Evolutionary conservation across 2,797 vertebrate species (phyloP).

Genomic region (Melopsittacus undulatus): DNA sequence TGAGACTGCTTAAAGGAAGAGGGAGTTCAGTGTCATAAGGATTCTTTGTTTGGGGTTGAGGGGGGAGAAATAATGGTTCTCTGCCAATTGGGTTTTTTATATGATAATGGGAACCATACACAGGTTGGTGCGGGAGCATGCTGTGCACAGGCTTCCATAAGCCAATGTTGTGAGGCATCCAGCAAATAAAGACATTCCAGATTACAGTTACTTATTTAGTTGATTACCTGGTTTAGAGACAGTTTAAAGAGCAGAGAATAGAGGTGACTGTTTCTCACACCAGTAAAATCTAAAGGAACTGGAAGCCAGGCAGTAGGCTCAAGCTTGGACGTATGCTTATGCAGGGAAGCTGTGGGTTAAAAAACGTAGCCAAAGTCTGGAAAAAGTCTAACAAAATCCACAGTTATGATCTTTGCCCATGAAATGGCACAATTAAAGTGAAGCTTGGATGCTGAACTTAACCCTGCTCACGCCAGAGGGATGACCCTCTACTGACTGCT

Average conservation of each 20-base stretch:
- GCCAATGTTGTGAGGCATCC: background rate
- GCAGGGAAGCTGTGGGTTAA: background rate
- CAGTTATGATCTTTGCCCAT: background rate
- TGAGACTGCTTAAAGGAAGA: background rate
- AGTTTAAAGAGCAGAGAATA: background rate
- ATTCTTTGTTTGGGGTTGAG: background rate
- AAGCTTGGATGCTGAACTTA: background rate
- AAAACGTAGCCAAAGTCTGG: background rate
- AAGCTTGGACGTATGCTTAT: background rate
- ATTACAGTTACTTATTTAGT: background rate
- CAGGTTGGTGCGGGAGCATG: background rate
- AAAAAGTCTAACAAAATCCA: background rate
- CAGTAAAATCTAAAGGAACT: background rate
- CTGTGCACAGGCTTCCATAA: background rate
- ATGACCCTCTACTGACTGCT: background rate
- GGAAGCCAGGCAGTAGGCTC: background rate
- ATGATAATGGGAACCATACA: background rate
- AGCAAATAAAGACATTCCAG: background rate
- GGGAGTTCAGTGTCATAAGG: background rate
- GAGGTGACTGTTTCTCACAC: background rate
- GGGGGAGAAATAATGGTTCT: background rate
- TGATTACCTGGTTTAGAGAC: background rate
- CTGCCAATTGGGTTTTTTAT: background rate
- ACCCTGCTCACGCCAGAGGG: background rate
- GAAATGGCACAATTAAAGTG: background rate